These are phyloP conservation scores for Barypeithes pellucidus DNA, from an alignment of 2,888 invertebrate genomes.

Conservation along the genomic window DNA sequence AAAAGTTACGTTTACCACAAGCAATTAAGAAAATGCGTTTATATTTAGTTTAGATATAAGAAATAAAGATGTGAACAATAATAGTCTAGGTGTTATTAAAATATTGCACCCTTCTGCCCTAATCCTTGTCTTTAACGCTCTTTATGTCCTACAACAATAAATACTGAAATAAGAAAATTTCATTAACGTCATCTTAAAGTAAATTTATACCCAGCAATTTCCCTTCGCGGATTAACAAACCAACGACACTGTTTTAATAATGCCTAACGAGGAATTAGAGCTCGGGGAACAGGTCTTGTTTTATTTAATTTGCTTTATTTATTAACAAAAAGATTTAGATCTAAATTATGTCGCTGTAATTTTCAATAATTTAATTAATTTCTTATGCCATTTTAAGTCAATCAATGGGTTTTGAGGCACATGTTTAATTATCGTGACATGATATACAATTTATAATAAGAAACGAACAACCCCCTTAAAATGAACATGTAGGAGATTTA, in stretches of 20 bases:
- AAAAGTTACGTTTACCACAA: too few relatives aligned
- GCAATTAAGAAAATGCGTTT: too few relatives aligned
- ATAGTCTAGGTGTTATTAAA: conserved; percentile 26
- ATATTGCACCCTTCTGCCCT: conserved; percentile 7
- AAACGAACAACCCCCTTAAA: too few relatives aligned
- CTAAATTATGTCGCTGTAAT: not conserved
- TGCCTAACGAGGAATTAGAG: conserved; percentile 62
- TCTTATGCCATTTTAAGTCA: too few relatives aligned
- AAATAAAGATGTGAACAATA: too few relatives aligned
- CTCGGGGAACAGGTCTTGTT: conserved; percentile 55
- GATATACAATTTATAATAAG: too few relatives aligned
- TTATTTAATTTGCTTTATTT: conserved; percentile 35
- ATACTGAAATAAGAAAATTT: conserved; percentile 73
- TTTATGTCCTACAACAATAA: conserved; percentile 64
- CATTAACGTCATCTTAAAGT: conserved; percentile 75
- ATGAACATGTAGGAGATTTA: too few relatives aligned
- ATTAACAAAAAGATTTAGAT: conserved; percentile 17
- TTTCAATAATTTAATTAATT: not conserved
- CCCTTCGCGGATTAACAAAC: conserved; percentile 67
- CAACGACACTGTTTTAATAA: conserved; percentile 69
- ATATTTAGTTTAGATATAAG: too few relatives aligned
- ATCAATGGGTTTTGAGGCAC: too few relatives aligned
- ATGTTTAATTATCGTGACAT: too few relatives aligned
- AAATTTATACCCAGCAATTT: conserved; percentile 74
- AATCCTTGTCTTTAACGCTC: conserved; percentile 30